Conservation (phyloP, 1,140 invertebrate genomes). For the Melipona quadrifasciata region DNA sequence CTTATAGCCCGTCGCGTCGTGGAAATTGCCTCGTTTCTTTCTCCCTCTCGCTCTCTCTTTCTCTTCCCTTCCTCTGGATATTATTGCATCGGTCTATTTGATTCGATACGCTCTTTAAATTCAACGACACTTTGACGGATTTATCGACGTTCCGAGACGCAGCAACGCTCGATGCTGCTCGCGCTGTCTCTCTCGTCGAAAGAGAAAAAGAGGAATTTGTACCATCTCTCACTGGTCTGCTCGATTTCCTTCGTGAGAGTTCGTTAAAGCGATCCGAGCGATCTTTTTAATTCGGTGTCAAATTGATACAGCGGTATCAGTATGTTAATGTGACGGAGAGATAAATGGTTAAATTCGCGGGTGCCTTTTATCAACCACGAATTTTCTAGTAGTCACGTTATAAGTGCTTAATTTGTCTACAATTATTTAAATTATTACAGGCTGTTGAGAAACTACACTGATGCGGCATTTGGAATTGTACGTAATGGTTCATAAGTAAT, state of each 20-base stretch:
- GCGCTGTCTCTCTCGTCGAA: not conserved
- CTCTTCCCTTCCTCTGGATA: not conserved
- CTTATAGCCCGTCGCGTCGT: not conserved
- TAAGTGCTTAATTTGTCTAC: too few species aligned
- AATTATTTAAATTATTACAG: too few species aligned
- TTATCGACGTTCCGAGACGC: slow-evolving; percentile 20
- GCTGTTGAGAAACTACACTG: too few species aligned
- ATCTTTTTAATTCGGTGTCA: slow-evolving; percentile 10
- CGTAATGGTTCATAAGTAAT: too few species aligned
- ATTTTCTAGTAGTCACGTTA: too few species aligned
- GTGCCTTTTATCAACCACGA: too few species aligned
- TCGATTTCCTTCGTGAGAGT: slow-evolving; percentile 38
- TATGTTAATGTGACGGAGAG: too few species aligned
- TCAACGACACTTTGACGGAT: slow-evolving; percentile 27
- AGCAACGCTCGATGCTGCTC: not conserved
- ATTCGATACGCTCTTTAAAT: slow-evolving; percentile 31
- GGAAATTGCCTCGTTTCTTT: not conserved
- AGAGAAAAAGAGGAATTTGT: not conserved
- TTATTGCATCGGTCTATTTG: slow-evolving; percentile 13
- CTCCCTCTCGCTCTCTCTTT: too few species aligned
- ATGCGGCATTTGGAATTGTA: too few species aligned
- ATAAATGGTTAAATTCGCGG: too few species aligned
- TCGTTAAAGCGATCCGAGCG: slow-evolving; percentile 46
- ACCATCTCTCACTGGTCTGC: slow-evolving; percentile 17
- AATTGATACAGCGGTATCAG: too few species aligned